These are phyloP conservation scores for Hemicrepidius hirtus DNA, from an alignment of 2,888 invertebrate species.

Conservation along the genomic window DNA sequence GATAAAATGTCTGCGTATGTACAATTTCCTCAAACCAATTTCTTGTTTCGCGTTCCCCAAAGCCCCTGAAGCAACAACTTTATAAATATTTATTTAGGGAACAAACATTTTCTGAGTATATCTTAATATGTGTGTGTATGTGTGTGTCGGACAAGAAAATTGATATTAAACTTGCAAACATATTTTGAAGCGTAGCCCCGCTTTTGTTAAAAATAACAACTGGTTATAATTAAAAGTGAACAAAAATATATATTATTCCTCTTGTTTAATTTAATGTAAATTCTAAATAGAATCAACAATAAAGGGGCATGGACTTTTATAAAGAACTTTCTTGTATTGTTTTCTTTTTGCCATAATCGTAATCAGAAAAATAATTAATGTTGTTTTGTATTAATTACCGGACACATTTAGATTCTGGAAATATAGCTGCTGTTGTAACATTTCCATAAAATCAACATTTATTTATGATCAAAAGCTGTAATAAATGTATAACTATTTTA, in stretches of 20 bases:
- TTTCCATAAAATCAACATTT: constrained; percentile 26
- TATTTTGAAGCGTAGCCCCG: not conserved
- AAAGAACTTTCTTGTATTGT: not conserved
- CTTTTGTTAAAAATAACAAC: constrained; percentile 18
- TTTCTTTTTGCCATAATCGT: constrained; percentile 11
- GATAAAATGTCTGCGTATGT: constrained; percentile 35
- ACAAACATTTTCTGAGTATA: constrained; percentile 35
- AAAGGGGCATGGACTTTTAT: no score
- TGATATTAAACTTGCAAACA: constrained; percentile 17
- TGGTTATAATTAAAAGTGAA: not conserved
- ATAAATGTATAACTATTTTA: not conserved
- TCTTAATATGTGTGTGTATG: constrained; percentile 33
- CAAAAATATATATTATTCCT: not conserved
- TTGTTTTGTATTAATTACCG: constrained; percentile 17
- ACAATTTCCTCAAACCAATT: constrained; percentile 41
- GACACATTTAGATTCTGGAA: constrained; percentile 7
- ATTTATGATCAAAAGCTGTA: constrained; percentile 4
- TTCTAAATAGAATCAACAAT: not conserved
- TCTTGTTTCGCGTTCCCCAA: constrained; percentile 36
- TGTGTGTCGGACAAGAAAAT: constrained; percentile 29
- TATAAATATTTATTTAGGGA: constrained; percentile 43
- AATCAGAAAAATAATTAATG: constrained; percentile 12
- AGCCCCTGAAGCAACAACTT: constrained; percentile 42
- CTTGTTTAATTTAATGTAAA: constrained; percentile 10
- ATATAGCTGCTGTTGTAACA: constrained; percentile 2